phyloP scores from a whole-genome alignment of 2,113 vertebrate species.

The Naja naja region DNA sequence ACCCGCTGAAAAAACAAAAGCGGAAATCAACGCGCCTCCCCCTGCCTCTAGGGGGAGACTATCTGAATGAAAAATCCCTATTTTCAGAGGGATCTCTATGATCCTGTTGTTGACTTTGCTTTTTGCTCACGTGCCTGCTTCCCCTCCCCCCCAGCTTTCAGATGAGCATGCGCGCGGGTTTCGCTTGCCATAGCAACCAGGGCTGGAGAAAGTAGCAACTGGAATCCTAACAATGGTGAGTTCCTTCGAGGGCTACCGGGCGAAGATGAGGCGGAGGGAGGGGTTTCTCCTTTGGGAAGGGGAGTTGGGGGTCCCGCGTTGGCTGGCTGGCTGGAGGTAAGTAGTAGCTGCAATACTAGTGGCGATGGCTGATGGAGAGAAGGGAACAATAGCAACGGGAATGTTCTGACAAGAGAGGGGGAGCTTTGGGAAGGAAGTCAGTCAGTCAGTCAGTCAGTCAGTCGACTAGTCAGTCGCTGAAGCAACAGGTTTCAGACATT shows the following conservation, averaged over 20 bases:
- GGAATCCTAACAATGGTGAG: constrained; percentile 70
- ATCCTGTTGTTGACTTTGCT: rapidly evolving
- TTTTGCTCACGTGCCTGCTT: neutral
- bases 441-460: too few relatives aligned
- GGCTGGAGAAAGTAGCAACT: constrained; percentile 71
- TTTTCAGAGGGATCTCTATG: constrained; percentile 13
- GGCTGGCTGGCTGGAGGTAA: neutral
- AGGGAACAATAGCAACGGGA: neutral
- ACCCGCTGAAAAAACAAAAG: neutral
- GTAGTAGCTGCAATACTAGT: too few relatives aligned
- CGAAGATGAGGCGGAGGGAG: neutral
- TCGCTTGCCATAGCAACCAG: constrained; percentile 73
- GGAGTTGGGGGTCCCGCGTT: neutral
- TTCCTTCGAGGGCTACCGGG: constrained; percentile 19
- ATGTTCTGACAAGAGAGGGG: too few relatives aligned
- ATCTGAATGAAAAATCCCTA: constrained; percentile 24
- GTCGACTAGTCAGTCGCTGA: too few relatives aligned
- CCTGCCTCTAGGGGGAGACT: neutral
- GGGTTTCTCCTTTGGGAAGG: neutral
- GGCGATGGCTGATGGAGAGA: neutral
- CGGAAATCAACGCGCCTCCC: neutral
- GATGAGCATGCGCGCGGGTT: constrained; percentile 63
- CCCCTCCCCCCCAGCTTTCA: neutral
- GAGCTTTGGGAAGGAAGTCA: neutral
- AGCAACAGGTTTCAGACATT: too few relatives aligned